Base-by-base conservation (phyloP, 2,888 invertebrate species). In the Drosophila histrio region DNA sequence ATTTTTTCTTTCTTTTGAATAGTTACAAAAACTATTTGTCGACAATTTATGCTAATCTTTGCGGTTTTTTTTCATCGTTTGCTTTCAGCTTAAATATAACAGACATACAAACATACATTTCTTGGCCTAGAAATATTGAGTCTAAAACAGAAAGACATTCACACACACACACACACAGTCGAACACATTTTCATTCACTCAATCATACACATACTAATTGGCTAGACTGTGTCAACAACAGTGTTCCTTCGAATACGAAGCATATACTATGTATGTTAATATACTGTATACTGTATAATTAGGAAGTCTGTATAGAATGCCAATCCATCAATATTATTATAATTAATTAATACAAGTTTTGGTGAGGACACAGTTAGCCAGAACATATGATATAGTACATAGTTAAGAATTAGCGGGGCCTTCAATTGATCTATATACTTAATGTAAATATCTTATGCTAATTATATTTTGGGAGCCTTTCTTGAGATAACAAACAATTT, bases 31-130 rank as follows among this genome's bases (percentile, higher is more conserved):
- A 82, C 86, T 87, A 83, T 79, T 84, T 74, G 49, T 69, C 44
- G 79, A 87, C 79, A 85, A 87, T 82, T 87, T 83, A 87, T 62
- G 69, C 88, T 83, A 83, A 82, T 82, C 72, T 85, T 82, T 87
- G 87, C 79, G 64, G 70, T 77, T 83, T 22, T 28, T 44, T 77
- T 71, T 43, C 28, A 39, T 50, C 26, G 53, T 69, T 75, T 47
- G 69, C 72, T 77, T 79, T 65, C 62, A 76, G 77, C 78, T 77
- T 77, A 80, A 41, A 50, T 58, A 47, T 72, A 75, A 58, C 41
- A 50, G n/a, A 50, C 32, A 54, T 28, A 52, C 30, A 43, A 43
- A 52, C 41, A 59, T 38, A 76, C 47, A 62, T 67, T 77, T 74
- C 80, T 72, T 77, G 72, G 66, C 68, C 68, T 79, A 73, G 83